Evolutionary conservation across 2,888 invertebrate species (phyloP), one percentile per base, ranked within the genome.

Genomic region (Abscondita cerata): DNA sequence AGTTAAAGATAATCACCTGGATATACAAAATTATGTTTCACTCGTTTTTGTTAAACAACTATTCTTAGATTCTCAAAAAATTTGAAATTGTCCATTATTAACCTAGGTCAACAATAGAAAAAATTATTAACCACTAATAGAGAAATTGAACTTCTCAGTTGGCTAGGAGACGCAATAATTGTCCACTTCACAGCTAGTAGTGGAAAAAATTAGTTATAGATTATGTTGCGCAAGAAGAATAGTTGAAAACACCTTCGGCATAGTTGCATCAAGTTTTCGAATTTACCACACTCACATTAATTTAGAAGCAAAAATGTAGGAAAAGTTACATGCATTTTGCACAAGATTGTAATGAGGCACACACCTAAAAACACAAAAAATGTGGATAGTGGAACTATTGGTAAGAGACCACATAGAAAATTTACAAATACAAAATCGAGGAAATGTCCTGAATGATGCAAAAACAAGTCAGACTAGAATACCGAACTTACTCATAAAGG

Each of bases 281-380:
- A 62, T 54, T 64, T 68, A 54, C 20, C 15, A 52, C 31, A 52
- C 68, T 57, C 19, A 13, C 55, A 60, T 69, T 19, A 64, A 66
- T 54, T 50, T 69, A 53, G 62, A 69, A 59, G 58, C 44, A 36
- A 69, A 18, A 67, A 64, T 54, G 65, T 68, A 54, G 65, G 41
- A 47, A 55, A 62, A 47, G 59, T 69, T 36, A 47, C 62, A 15
- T 58, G 60, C 59, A 59, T 62, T 18, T 62, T 69, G 52, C 62
- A 62, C 57, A 69, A 67, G 46, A 62, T 58, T 46, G 18, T 54
- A 33, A 54, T 46, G 12, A 18, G 9, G 12, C 18, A 16, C 36
- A 36, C 3, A 36, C 36, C 36, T 12, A 12, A 12, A 41, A 48
- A 63, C 38, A 57, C 44, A 47, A 59, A 64, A 62, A 59, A 65